Evolutionary conservation across 1,140 invertebrate genomes (phyloP), one percentile per base, ranked within the genome.

Genomic region (Uloborus diversus): DNA sequence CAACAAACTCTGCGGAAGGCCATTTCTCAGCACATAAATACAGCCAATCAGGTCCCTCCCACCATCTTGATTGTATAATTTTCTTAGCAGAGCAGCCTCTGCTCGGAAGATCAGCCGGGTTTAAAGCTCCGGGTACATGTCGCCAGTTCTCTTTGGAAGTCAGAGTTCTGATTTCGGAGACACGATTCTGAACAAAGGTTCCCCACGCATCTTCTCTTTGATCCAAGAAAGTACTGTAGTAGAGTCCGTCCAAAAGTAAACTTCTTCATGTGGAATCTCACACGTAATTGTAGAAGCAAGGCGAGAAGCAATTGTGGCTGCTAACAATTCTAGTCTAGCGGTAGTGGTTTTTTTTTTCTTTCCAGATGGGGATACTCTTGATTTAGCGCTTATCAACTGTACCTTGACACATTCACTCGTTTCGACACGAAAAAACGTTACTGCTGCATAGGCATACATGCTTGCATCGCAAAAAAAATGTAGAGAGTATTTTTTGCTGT

Each of bases 311-410:
- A 71, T 71, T 37, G 35, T 73, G 4, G 49, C 32, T 35, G n/a
- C 49, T 23, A 70, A 35, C 28, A 81, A 56, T 47, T 71, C 57
- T 42, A 70, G 13, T 59, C 37, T 70, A 23, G 62, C 30, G 3
- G 57, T 80, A 53, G 20, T 64, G 9, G 20, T 79, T n/a, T 64
- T n/a, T n/a, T n/a, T 35, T 35, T 61, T 56, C 51, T 71, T 81
- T 20, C 80, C 17, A 20, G 14, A 37, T 66, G 33, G 27, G 14
- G 59, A 30, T 35, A 59, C 30, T 81, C 83, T 73, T 37, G 53
- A 42, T 42, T 49, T 53, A 61, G 69, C 66, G 76, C 56, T 0
- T 64, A 76, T 23, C 70, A 79, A 27, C 25, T 47, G 70, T 73
- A 53, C 79, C 73, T 53, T 80, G 68, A 68, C 61, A 53, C n/a